Conservation (phyloP, 2,888 invertebrate species). For the Drosophila pegasa region DNA sequence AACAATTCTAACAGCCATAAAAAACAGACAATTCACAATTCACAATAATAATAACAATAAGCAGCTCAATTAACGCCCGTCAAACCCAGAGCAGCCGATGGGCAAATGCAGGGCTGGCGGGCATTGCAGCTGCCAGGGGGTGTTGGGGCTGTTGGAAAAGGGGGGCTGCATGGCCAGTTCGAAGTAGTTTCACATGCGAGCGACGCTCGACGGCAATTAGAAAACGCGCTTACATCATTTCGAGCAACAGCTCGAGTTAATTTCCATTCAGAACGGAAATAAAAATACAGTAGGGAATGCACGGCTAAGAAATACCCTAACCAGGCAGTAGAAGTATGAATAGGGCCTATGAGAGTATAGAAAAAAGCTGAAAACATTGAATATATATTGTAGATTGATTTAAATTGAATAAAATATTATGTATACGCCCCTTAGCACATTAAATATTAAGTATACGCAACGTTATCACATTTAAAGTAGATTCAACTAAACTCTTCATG, state of each 20-base stretch:
- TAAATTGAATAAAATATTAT: not conserved
- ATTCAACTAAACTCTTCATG: not conserved
- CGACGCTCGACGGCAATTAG: slow-evolving; percentile 58
- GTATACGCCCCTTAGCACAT: not conserved
- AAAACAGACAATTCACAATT: slow-evolving; percentile 19
- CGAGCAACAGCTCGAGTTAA: slow-evolving; percentile 56
- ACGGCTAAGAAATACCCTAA: not conserved
- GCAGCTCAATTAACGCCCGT: slow-evolving; percentile 78
- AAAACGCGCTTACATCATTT: slow-evolving; percentile 73
- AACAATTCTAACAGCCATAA: not conserved
- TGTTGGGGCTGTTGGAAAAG: not conserved
- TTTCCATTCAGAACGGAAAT: slow-evolving; percentile 66
- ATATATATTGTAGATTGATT: not conserved
- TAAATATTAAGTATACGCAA: not conserved
- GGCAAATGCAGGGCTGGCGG: not conserved
- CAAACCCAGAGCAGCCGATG: slow-evolving; percentile 16
- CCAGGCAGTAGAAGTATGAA: not conserved
- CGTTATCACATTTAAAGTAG: not conserved
- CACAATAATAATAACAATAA: slow-evolving; percentile 56
- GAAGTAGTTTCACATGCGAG: slow-evolving; percentile 70
- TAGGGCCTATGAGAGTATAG: too few relatives aligned
- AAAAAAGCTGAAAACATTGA: not conserved
- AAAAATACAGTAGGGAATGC: not conserved
- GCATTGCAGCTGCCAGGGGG: not conserved
- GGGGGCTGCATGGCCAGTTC: slow-evolving; percentile 57